Percentiles rank a stretch among this genome's conserved stretches.
Conservation (phyloP, 2,113 vertebrate genomes). For the Chamaetylas fuelleborni region DNA sequence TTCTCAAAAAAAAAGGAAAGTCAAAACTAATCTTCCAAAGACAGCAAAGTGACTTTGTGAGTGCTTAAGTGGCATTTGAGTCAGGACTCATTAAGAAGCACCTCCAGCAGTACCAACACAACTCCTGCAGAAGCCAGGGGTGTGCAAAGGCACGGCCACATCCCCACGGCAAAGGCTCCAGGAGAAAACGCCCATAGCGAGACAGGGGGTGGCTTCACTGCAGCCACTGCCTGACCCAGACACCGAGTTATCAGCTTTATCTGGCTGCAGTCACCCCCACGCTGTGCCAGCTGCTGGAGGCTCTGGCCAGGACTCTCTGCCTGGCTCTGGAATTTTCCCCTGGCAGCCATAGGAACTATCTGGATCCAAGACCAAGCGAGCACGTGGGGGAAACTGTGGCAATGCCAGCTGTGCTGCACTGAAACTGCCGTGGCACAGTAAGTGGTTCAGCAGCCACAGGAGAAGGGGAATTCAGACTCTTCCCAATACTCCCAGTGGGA, state of each 20-base stretch:
- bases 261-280: not conserved
- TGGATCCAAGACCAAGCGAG: not conserved
- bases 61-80: not conserved
- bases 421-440: accelerated
- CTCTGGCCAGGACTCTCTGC: not conserved
- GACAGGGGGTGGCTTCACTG: not conserved
- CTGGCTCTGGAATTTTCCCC: not conserved
- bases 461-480: not conserved
- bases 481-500: accelerated
- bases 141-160: not conserved
- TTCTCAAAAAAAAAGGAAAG: not conserved
- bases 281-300: not conserved
- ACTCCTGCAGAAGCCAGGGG: not conserved
- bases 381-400: not conserved
- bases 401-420: not conserved
- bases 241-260: not conserved
- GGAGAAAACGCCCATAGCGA: not conserved
- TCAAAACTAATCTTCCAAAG: not conserved
- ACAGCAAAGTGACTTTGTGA: not conserved
- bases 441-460: not conserved
- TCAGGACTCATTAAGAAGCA: not conserved
- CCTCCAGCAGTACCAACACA: not conserved
- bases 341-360: not conserved
- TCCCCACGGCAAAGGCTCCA: not conserved
- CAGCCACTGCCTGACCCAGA: not conserved